These are phyloP conservation scores for Diogma glabrata DNA, from an alignment of 2,888 invertebrate species.

Conservation along the genomic window DNA sequence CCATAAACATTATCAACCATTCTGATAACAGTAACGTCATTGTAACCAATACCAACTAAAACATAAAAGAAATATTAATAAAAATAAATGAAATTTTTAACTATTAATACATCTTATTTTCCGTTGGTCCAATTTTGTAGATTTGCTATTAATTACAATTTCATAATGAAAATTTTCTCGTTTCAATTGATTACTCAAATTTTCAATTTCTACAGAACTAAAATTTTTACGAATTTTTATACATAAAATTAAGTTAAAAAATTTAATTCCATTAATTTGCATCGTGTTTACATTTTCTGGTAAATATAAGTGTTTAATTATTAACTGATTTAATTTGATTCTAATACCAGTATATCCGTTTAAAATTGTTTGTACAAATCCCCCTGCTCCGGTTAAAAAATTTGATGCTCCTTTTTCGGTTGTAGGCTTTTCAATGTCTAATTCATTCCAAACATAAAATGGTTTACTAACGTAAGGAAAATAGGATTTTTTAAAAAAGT, in stretches of 20 bases:
- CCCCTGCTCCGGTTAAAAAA: constrained; percentile 50
- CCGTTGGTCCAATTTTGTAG: too few species aligned
- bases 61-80: too few species aligned
- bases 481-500: constrained; percentile 42
- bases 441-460: constrained; percentile 38
- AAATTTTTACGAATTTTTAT: background rate
- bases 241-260: background rate
- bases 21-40: too few species aligned
- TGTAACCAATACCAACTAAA: too few species aligned
- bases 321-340: constrained; percentile 39
- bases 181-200: too few species aligned
- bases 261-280: background rate
- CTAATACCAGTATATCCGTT: constrained; percentile 47
- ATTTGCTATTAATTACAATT: too few species aligned
- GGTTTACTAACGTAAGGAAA: constrained; percentile 44
- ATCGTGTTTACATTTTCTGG: constrained; percentile 37
- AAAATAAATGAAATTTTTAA: too few species aligned
- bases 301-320: constrained; percentile 35
- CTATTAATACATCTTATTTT: too few species aligned
- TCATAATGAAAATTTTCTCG: too few species aligned
- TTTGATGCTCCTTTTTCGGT: constrained; percentile 40
- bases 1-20: too few species aligned
- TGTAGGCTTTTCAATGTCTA: background rate
- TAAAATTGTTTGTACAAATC: constrained; percentile 44
- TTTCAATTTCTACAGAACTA: background rate